These are phyloP conservation scores for Augochlorella aurata DNA, from an alignment of 2,888 invertebrate genomes.

Conservation along the genomic window DNA sequence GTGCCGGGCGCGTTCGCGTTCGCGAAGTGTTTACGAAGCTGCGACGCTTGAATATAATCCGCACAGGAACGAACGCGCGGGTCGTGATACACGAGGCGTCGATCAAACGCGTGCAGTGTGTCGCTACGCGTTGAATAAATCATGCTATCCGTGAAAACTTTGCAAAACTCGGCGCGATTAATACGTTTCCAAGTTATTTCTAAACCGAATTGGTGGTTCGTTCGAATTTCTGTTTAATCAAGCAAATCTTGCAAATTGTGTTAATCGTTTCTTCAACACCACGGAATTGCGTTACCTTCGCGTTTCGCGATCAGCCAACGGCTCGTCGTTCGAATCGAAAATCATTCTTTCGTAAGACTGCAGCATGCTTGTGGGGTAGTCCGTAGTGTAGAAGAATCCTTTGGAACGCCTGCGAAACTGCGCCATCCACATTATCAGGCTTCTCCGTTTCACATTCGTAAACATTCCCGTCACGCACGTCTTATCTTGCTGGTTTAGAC, in stretches of 20 bases:
- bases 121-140: conserved; percentile 7
- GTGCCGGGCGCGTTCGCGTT: not conserved
- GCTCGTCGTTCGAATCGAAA: no score
- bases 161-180: not conserved
- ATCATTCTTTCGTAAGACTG: no score
- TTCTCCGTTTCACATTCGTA: conserved; percentile 76
- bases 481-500: conserved; percentile 13
- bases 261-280: no score
- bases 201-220: not conserved
- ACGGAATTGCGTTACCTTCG: no score
- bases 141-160: conserved; percentile 4
- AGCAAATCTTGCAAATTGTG: not conserved
- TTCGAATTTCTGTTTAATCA: not conserved
- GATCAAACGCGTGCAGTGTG: conserved; percentile 28
- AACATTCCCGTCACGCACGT: conserved; percentile 71
- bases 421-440: conserved; percentile 73
- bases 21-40: conserved; percentile 14
- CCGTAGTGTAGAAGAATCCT: conserved; percentile 68
- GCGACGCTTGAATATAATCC: conserved; percentile 14
- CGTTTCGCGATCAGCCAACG: no score
- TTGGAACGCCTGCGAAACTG: conserved; percentile 70
- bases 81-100: conserved; percentile 23
- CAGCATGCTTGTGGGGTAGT: no score
- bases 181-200: not conserved
- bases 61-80: not conserved